Base-by-base conservation (phyloP, 2,113 vertebrate species). In the Chaenocephalus aceratus region DNA sequence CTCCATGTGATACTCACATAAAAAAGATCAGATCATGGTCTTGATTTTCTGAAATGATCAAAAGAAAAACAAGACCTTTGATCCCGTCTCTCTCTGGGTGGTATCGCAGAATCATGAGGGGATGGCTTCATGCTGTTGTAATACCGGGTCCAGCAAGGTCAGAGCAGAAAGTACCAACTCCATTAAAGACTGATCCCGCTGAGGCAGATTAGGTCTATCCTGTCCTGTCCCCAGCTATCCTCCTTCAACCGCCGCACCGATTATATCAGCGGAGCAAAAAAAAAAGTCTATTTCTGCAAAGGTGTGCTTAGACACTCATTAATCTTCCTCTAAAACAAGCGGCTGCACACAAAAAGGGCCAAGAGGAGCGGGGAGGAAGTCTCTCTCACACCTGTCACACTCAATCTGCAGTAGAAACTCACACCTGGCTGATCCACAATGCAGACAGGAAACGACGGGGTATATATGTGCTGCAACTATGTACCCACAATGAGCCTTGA, bases 391-490 rank as follows among this genome's bases (percentile, higher is more conserved):
- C 51, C 65, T 76, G 86, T 84, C 86, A 83, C 63, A 65, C 72
- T 83, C 91, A 86, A 91, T 91, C 91, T 88, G 90, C 76, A 77
- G n/a, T 10, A 78, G 54, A 77, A 88, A 85, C 45, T 75, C 78
- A 73, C 61, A 80, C 59, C 72, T 64, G 21, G 21, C 21, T 21
- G 73, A 87, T 71, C 72, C 61, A 36, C 41, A 23, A 46, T n/a
- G 34, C 41, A 30, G 51, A 49, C 53, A 63, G 53, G n/a, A 83
- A 26, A 72, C 58, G 14, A 75, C 6, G 8, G 44, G 15, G 23
- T 57, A 68, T 56, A 41, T 41, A n/a, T 44, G 23, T 36, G 63
- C 62, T 30, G 14, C 36, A 46, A 66, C 18, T 18, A 15, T 46
- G 46, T 34, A 51, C 72, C 62, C 34, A 60, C 49, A 30, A 36